These are phyloP conservation scores for Podiceps cristatus DNA, from an alignment of 2,113 vertebrate genomes.

Conservation along the genomic window DNA sequence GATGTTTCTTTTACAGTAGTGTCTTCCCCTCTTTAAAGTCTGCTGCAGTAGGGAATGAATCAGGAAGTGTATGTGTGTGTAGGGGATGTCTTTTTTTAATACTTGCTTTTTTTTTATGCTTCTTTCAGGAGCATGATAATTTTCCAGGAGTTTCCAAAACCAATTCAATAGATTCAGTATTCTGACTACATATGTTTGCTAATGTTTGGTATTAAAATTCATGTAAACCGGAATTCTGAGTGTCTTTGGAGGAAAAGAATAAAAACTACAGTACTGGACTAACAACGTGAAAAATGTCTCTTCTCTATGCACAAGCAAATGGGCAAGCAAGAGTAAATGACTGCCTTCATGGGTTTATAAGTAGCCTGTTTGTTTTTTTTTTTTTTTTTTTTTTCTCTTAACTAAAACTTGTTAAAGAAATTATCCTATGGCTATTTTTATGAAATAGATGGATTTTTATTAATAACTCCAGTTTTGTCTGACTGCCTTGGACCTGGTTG, in stretches of 20 bases:
- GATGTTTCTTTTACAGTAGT: not conserved
- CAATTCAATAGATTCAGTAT: not conserved
- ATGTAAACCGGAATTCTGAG: not conserved
- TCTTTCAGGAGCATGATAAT: not conserved
- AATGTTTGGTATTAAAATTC: not conserved
- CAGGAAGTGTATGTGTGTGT: not conserved
- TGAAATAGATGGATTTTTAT: not conserved
- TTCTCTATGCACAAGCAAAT: fast-evolving
- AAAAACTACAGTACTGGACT: not conserved
- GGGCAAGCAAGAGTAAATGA: not conserved
- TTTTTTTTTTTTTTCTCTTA: no score
- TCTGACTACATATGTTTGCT: not conserved
- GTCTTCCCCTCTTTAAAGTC: not conserved
- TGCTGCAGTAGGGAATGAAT: not conserved
- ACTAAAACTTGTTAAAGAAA: not conserved
- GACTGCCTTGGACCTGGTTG: not conserved
- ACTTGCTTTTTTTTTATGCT: not conserved
- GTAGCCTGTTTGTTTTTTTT: not conserved
- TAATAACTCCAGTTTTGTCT: not conserved
- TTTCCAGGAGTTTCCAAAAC: slow-evolving; percentile 13
- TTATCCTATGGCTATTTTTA: not conserved
- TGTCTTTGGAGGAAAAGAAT: not conserved
- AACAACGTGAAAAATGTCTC: not conserved
- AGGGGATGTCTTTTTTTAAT: not conserved
- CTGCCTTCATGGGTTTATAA: not conserved